Percentiles rank a stretch among this genome's conserved stretches.
phyloP scores from a whole-genome alignment of 2,797 vertebrate species.

The Poecilia picta region DNA sequence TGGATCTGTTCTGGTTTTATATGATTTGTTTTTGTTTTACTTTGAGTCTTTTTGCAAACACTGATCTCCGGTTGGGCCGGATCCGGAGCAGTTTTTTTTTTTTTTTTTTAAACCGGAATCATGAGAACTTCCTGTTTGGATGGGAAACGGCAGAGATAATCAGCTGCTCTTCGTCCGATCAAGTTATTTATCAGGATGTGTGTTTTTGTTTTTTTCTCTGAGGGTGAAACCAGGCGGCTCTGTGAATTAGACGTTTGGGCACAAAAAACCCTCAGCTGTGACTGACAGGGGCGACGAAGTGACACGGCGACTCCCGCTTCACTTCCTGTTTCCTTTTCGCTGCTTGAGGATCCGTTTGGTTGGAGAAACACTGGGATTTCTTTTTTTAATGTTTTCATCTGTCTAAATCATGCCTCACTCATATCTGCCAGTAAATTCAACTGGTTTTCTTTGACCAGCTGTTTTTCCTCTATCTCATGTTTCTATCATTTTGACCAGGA shows the following conservation, averaged over 20 bases:
- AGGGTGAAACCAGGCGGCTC: conserved; percentile 13
- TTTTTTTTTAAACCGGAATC: conserved; percentile 27
- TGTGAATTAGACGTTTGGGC: conserved; percentile 3
- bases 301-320: background rate
- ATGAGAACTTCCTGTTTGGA: background rate
- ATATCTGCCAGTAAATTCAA: conserved; percentile 27
- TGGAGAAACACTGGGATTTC: conserved; percentile 1
- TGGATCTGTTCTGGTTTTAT: conserved; percentile 34
- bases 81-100: conserved; percentile 14
- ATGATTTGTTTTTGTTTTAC: conserved; percentile 13
- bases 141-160: background rate
- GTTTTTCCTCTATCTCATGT: background rate
- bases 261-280: background rate
- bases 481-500: conserved; percentile 26
- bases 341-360: conserved; percentile 11
- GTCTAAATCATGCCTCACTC: background rate
- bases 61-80: conserved; percentile 18
- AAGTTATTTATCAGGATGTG: conserved; percentile 14
- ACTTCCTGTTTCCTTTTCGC: conserved; percentile 19
- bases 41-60: conserved; percentile 1
- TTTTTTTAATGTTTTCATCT: conserved; percentile 16
- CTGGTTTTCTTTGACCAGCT: background rate
- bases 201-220: conserved; percentile 16
- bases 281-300: conserved; percentile 19
- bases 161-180: conserved; percentile 10